Evolutionary conservation across 1,140 invertebrate genomes (phyloP), one percentile per base, ranked within the genome.

Genomic region (Trachymyrmex cornetzi): DNA sequence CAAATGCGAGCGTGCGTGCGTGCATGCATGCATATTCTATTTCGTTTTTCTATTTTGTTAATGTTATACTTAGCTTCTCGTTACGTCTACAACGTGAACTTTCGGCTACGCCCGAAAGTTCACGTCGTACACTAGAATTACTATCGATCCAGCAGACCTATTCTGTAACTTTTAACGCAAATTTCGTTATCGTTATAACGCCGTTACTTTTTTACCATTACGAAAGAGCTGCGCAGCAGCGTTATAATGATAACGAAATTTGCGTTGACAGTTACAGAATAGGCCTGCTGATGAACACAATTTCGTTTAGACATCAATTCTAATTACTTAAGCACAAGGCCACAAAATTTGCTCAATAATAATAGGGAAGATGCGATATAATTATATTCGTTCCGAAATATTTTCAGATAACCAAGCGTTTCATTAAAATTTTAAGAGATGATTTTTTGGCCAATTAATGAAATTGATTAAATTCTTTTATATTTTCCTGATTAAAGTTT

Each of bases 21-120:
- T 81, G 86, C 74, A 53, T 81, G 55, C 77, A 86, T 85, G 84
- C 88, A 64, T 82, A 82, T 74, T 88, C 74, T 64, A 63, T 22
- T 55, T 88, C 19, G 34, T 89, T 79, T 69, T 74, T 57, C 71
- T 88, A 55, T 22, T 88, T 77, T 84, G 77, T 87, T 53, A 57
- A 87, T 85, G 87, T 75, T 89, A 88, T 88, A 89, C 74, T 88
- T 80, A 86, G 53, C 69, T 63, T 61, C 57, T 74, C 38, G 27
- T 19, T 12, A 30, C 5, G 24, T 22, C 22, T 27, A n/a, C 44
- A 50, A 24, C 9, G 44, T 11, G 27, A 67, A 67, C 64, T 48
- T 48, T 19, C 59, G 3, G 30, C 3, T n/a, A 48, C 16, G 19
- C 0, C 14, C 50, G 44, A 87, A 59, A 72, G 57, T 87, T 86